Conservation (phyloP, 1,140 invertebrate species). For the Atta cephalotes region DNA sequence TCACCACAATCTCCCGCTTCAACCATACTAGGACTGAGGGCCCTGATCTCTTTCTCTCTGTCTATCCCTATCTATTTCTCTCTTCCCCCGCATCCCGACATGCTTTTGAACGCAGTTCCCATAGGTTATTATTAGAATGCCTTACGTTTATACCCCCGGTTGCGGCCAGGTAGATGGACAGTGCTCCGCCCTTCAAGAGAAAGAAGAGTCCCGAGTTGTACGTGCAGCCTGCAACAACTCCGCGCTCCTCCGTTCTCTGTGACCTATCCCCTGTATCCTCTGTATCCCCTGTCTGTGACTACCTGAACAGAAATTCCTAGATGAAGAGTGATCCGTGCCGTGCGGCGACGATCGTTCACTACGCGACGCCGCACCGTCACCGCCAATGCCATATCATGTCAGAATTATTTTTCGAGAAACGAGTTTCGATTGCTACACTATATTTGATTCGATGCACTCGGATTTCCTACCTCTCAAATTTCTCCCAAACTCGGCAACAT, state of each 20-base stretch:
- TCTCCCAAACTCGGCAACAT: constrained; percentile 40
- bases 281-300: constrained; percentile 67
- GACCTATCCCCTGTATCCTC: constrained; percentile 64
- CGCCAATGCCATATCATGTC: constrained; percentile 17
- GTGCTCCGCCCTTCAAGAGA: constrained; percentile 77
- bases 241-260: constrained; percentile 49
- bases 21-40: not conserved
- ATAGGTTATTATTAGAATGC: constrained; percentile 86
- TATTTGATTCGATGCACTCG: constrained; percentile 38
- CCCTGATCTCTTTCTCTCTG: constrained; percentile 54
- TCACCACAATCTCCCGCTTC: constrained; percentile 13
- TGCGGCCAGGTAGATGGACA: constrained; percentile 84
- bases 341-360: constrained; percentile 41
- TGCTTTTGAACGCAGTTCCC: constrained; percentile 80
- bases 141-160: constrained; percentile 75
- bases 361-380: constrained; percentile 20
- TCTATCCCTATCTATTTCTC: constrained; percentile 42
- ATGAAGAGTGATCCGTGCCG: constrained; percentile 56
- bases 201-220: constrained; percentile 57
- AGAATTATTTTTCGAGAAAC: constrained; percentile 70
- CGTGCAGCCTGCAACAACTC: constrained; percentile 75
- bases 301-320: constrained; percentile 71
- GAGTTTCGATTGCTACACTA: constrained; percentile 50
- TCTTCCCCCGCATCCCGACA: constrained; percentile 45
- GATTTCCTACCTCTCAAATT: constrained; percentile 46